A percentile compares a stretch with the other conserved stretches of the same genome.
Evolutionary conservation across 2,797 vertebrate species (phyloP).

Genomic region (Trachurus trachurus): DNA sequence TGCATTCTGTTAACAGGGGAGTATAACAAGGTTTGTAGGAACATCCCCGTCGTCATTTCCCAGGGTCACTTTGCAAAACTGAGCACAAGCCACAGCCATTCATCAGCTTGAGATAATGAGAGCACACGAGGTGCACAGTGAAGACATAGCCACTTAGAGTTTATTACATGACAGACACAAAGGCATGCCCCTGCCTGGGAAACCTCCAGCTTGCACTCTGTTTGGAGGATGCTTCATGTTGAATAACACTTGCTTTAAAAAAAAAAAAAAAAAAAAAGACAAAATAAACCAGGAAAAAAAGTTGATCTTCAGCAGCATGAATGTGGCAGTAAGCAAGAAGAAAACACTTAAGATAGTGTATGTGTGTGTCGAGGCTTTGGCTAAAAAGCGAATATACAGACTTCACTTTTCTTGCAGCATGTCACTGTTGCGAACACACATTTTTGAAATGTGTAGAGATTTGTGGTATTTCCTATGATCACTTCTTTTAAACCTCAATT

Average conservation of each 20-base stretch:
- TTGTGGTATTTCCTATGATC: conserved; percentile 44
- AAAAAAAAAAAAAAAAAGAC: conserved; percentile 21
- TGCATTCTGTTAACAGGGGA: conserved; percentile 46
- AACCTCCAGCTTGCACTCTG: conserved; percentile 60
- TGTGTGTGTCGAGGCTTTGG: conserved; percentile 28
- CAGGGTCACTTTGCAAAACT: conserved; percentile 85
- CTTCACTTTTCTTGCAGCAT: conserved; percentile 22
- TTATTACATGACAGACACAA: conserved; percentile 75
- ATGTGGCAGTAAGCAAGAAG: conserved; percentile 26
- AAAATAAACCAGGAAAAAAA: neutral
- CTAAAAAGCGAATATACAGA: conserved; percentile 16
- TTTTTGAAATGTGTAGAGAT: conserved; percentile 47
- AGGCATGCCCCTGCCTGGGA: conserved; percentile 62
- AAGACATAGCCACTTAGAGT: conserved; percentile 78
- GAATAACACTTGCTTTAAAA: conserved; percentile 63
- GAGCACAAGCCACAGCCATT: conserved; percentile 77
- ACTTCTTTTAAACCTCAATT: conserved; percentile 44
- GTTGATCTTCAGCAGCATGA: conserved; percentile 35
- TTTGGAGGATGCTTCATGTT: conserved; percentile 58
- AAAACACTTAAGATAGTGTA: conserved; percentile 44
- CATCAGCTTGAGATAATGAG: conserved; percentile 88
- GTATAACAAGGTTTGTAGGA: conserved; percentile 63
- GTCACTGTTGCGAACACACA: conserved; percentile 26
- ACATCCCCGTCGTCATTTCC: conserved; percentile 76
- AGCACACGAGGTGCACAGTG: conserved; percentile 75